phyloP scores from a whole-genome alignment of 2,113 vertebrate species.

The Triplophysa tibetana region DNA sequence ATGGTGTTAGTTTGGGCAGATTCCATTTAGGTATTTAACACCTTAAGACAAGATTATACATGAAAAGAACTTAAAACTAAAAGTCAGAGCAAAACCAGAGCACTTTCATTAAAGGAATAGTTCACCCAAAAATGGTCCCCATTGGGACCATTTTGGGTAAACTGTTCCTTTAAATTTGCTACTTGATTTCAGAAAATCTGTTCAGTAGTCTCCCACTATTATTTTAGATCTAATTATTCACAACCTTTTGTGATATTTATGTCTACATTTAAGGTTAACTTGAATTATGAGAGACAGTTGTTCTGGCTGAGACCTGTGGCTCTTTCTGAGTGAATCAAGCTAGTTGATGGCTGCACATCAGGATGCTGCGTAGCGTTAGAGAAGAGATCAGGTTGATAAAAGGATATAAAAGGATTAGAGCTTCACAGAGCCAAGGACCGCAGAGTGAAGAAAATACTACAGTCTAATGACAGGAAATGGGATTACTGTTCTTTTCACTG shows the following conservation, averaged over 20 bases:
- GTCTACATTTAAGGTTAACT: not conserved
- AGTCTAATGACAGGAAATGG: conserved; percentile 43
- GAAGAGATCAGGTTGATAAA: conserved; percentile 48
- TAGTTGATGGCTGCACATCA: conserved; percentile 19
- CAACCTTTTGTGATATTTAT: not conserved
- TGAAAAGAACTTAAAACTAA: too few relatives aligned
- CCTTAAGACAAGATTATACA: too few relatives aligned
- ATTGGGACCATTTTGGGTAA: too few relatives aligned
- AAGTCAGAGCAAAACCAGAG: too few relatives aligned
- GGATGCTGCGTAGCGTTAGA: conserved; percentile 5
- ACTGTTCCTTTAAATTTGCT: too few relatives aligned
- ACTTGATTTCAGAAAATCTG: too few relatives aligned
- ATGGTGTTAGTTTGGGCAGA: too few relatives aligned
- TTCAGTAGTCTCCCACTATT: too few relatives aligned
- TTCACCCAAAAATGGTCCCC: too few relatives aligned
- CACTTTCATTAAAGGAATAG: too few relatives aligned
- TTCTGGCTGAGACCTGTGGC: conserved; percentile 4
- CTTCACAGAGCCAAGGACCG: conserved; percentile 24
- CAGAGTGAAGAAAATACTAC: not conserved
- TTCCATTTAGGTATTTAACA: too few relatives aligned
- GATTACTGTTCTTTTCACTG: conserved; percentile 40
- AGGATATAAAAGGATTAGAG: conserved; percentile 52
- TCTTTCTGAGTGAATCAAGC: conserved; percentile 1
- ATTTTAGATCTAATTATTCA: not conserved
- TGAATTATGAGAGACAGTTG: not conserved